Evolutionary conservation across 1,140 invertebrate species (phyloP).

Genomic region (Achroia grisella): DNA sequence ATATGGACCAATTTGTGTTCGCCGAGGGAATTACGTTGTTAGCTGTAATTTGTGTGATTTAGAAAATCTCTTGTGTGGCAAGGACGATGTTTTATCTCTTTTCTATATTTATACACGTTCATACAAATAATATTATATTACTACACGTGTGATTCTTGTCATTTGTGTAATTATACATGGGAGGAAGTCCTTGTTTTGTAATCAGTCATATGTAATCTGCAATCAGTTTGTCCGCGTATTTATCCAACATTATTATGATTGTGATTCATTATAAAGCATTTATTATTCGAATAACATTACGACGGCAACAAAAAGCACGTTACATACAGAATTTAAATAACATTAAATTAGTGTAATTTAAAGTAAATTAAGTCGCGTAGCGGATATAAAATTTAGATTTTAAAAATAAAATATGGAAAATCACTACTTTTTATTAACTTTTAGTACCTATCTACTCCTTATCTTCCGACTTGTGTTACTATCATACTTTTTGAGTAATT

Average conservation of each 20-base stretch:
- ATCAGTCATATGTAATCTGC: slow-evolving; percentile 47
- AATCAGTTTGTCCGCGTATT: slow-evolving; percentile 36
- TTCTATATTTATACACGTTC: slow-evolving; percentile 49
- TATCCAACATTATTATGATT: slow-evolving; percentile 49
- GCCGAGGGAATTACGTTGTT: slow-evolving; percentile 48
- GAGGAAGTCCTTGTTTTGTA: slow-evolving; percentile 63
- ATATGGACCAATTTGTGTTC: slow-evolving; percentile 60
- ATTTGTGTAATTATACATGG: slow-evolving; percentile 45
- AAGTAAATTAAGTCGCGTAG: slow-evolving; percentile 22
- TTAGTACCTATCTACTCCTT: no score
- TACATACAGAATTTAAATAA: not conserved
- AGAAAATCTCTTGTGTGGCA: slow-evolving; percentile 13
- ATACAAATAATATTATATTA: slow-evolving; percentile 5
- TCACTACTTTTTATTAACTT: no score
- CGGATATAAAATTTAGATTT: slow-evolving; percentile 1
- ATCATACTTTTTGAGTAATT: no score
- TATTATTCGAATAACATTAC: slow-evolving; percentile 36
- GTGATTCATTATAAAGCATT: slow-evolving; percentile 60
- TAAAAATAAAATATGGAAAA: no score
- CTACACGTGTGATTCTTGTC: slow-evolving; percentile 47
- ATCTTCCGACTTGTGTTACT: no score
- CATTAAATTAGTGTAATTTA: slow-evolving; percentile 4
- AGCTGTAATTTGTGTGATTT: slow-evolving; percentile 46
- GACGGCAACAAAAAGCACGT: slow-evolving; percentile 18
- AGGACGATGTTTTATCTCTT: slow-evolving; percentile 18